These are phyloP conservation scores for Agonopterix arenella DNA, from an alignment of 2,888 invertebrate genomes.

Conservation along the genomic window DNA sequence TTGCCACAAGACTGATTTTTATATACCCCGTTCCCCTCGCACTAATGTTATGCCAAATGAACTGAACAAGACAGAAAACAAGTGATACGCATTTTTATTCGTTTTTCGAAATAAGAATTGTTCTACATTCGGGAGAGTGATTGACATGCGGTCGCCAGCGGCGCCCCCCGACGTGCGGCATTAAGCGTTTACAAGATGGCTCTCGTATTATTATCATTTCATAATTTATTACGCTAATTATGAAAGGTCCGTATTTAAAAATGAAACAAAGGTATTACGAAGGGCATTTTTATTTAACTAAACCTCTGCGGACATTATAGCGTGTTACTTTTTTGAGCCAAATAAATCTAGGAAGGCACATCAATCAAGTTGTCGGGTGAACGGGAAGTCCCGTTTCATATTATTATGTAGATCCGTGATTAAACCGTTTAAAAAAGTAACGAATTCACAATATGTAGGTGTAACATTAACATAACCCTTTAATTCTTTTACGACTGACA, in stretches of 20 bases:
- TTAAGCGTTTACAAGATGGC: slow-evolving; percentile 70
- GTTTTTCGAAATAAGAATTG: slow-evolving; percentile 73
- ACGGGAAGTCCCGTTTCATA: slow-evolving; percentile 63
- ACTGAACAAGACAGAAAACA: slow-evolving; percentile 51
- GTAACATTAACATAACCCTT: slow-evolving; percentile 50
- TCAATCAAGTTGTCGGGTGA: slow-evolving; percentile 74
- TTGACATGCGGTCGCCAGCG: slow-evolving; percentile 71
- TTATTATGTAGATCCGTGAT: slow-evolving; percentile 73
- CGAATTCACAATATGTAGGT: slow-evolving; percentile 58
- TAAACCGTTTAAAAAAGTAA: slow-evolving; percentile 63
- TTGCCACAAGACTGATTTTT: slow-evolving; percentile 64
- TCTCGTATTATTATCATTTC: slow-evolving; percentile 73
- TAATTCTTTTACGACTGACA: slow-evolving; percentile 22
- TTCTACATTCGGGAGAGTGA: slow-evolving; percentile 72
- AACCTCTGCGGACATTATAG: slow-evolving; percentile 62
- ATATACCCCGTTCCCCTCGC: slow-evolving; percentile 45
- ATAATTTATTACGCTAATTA: slow-evolving; percentile 77
- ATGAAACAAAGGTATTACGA: slow-evolving; percentile 69
- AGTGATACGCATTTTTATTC: slow-evolving; percentile 66
- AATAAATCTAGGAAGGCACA: slow-evolving; percentile 71
- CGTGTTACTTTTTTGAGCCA: slow-evolving; percentile 60
- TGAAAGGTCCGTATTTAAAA: slow-evolving; percentile 69
- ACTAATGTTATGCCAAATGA: slow-evolving; percentile 23
- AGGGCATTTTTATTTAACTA: slow-evolving; percentile 56
- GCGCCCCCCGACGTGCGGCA: slow-evolving; percentile 64